These are phyloP conservation scores for Altica lythri DNA, from an alignment of 2,888 invertebrate species.

Conservation along the genomic window DNA sequence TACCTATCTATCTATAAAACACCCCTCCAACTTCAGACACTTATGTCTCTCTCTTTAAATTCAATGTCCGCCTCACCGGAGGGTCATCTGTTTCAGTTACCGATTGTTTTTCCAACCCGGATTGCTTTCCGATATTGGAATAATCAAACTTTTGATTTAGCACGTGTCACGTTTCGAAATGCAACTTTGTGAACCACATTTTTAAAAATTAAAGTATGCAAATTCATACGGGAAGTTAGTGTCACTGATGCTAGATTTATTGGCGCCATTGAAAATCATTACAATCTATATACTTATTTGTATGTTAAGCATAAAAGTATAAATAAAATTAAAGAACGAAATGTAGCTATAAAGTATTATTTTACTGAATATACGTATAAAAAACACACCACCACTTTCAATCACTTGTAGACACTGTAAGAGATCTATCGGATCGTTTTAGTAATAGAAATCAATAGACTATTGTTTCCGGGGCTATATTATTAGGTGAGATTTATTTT, in stretches of 20 bases:
- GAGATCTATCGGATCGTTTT: too few species aligned
- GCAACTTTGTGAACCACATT: conserved; percentile 20
- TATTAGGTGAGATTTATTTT: too few species aligned
- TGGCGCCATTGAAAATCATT: too few species aligned
- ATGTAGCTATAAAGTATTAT: too few species aligned
- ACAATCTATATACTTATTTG: too few species aligned
- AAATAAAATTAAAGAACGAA: too few species aligned
- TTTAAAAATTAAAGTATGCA: conserved; percentile 19
- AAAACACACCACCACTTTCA: too few species aligned
- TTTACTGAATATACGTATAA: too few species aligned
- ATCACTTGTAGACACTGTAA: too few species aligned
- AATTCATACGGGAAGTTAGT: conserved; percentile 15
- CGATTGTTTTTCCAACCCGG: conserved; percentile 30
- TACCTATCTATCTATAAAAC: conserved; percentile 44
- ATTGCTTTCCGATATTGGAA: conserved; percentile 32
- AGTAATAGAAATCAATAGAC: too few species aligned
- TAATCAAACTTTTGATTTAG: conserved; percentile 36
- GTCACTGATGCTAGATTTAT: conserved; percentile 10
- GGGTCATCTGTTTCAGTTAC: conserved; percentile 37
- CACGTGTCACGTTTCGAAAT: conserved; percentile 9
- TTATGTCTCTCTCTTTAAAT: conserved; percentile 47
- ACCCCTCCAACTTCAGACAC: conserved; percentile 43
- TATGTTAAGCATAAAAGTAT: too few species aligned
- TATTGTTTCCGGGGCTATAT: too few species aligned
- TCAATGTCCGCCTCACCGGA: conserved; percentile 38